Evolutionary conservation across 2,888 invertebrate genomes (phyloP), one percentile per base, ranked within the genome.

Genomic region (Brachyopa scutellaris): DNA sequence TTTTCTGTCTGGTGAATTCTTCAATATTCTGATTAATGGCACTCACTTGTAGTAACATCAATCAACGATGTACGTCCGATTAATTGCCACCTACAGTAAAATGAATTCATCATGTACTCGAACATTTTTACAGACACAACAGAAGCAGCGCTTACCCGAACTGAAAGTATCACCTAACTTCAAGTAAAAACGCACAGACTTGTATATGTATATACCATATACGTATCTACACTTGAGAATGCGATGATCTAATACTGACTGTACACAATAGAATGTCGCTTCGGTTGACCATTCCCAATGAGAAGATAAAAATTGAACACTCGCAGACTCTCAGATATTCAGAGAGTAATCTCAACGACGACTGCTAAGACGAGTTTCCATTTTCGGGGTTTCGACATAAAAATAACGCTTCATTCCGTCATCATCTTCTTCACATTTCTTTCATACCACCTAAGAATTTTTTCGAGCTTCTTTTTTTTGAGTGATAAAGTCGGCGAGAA

Each of bases 231-330:
- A 40, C 38, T 21, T 57, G 55, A 67, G 11, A 69, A 33, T 17
- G 49, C 13, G 76, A 80, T 80, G 80, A 80, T 76, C 80, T 80
- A 80, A 80, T 80, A 62, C 51, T 45, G 8, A 62, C 51, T 45
- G 8, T 26, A 21, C 64, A 55, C 64, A 64, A 55, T 45, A 29
- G 31, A 26, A 59, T 45, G 45, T 74, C 26, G 61, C 38, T 9
- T n/a, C 45, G 26, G 17, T 57, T 40, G 57, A 51, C 49, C 21
- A 69, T 23, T 72, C 23, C 26, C 45, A 29, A 38, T 26, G 26
- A n/a, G n/a, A 67, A 55, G 47, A 64, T 49, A 69, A 67, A 61
- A 74, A 61, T 67, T 74, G 73, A 69, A 49, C 36, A 69, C 45
- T 69, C 64, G 55, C 42, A 62, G 62, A 69, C 57, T 61, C 29